phyloP scores from a whole-genome alignment of 2,797 vertebrate species.

The Champsocephalus esox region DNA sequence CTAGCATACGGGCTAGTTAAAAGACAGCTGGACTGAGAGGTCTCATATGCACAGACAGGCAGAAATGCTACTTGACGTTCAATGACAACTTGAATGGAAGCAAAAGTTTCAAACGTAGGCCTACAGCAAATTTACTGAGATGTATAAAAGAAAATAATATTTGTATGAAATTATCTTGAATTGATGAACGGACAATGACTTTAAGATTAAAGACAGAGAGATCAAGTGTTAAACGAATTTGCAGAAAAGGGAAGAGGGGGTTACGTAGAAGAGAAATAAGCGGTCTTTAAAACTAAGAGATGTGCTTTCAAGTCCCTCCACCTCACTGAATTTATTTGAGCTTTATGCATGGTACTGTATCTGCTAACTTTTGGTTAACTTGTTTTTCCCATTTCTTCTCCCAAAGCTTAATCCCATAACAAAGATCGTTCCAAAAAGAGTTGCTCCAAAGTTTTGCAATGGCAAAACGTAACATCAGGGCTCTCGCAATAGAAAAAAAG shows the following conservation, averaged over 20 bases:
- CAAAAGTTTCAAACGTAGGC: constrained; percentile 18
- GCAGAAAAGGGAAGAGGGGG: constrained; percentile 32
- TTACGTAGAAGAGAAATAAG: constrained; percentile 44
- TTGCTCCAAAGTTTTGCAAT: constrained; percentile 83
- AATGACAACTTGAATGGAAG: constrained; percentile 38
- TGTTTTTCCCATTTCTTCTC: constrained; percentile 66
- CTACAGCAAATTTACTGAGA: constrained; percentile 52
- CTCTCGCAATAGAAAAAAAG: constrained; percentile 88
- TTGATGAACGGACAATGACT: constrained; percentile 52
- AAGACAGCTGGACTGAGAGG: constrained; percentile 61
- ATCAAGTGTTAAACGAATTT: constrained; percentile 47
- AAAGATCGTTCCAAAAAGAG: constrained; percentile 82
- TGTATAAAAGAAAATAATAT: constrained; percentile 57
- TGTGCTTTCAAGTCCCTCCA: constrained; percentile 66
- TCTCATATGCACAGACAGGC: constrained; percentile 67
- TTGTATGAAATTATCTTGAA: constrained; percentile 55
- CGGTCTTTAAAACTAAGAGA: constrained; percentile 65
- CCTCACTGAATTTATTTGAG: constrained; percentile 67
- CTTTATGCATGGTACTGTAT: constrained; percentile 80
- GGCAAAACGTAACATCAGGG: constrained; percentile 86
- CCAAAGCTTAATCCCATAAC: constrained; percentile 82
- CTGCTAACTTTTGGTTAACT: constrained; percentile 45
- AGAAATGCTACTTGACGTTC: constrained; percentile 60
- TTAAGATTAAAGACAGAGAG: constrained; percentile 47
- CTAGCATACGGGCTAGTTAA: constrained; percentile 59